Percentiles rank a stretch among this genome's conserved stretches.
Evolutionary conservation across 2,113 vertebrate genomes (phyloP).

Genomic region (Callionymus lyra): DNA sequence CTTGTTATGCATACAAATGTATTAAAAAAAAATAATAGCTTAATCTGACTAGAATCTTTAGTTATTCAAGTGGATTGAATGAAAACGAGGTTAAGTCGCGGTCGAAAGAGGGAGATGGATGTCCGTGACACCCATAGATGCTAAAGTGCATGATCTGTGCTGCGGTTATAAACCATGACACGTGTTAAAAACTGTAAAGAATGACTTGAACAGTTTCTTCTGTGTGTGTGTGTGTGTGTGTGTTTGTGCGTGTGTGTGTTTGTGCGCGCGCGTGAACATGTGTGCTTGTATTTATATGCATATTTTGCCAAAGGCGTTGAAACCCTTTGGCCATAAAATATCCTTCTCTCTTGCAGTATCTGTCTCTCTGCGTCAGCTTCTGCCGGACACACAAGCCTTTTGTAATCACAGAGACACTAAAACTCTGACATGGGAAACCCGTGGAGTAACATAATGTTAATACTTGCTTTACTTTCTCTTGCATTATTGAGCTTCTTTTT

Average conservation of each 20-base stretch:
- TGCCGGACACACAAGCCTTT: constrained; percentile 88
- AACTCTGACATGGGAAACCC: constrained; percentile 95
- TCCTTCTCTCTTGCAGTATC: constrained; percentile 99
- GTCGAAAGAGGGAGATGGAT: no score
- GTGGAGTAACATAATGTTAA: constrained; percentile 98
- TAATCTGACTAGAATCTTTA: no score
- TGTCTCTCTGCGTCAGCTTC: constrained; percentile 97
- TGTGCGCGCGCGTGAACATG: no score
- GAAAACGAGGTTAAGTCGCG: no score
- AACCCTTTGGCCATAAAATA: constrained; percentile 93
- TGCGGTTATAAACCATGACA: no score
- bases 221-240: constrained; percentile 30
- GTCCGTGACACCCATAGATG: no score
- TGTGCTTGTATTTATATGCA: constrained; percentile 31
- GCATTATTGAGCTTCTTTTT: not conserved
- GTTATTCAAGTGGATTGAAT: no score
- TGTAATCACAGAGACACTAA: constrained; percentile 97
- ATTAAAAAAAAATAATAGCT: no score
- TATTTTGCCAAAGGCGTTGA: constrained; percentile 80
- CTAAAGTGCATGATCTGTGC: no score
- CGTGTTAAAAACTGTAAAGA: constrained; percentile 19
- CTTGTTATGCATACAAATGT: no score
- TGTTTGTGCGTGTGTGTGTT: no score
- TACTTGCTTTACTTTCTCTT: constrained; percentile 77
- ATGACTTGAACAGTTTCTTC: not conserved